These are phyloP conservation scores for Sebastes vulpes DNA, from an alignment of 2,797 vertebrate genomes.

Conservation along the genomic window DNA sequence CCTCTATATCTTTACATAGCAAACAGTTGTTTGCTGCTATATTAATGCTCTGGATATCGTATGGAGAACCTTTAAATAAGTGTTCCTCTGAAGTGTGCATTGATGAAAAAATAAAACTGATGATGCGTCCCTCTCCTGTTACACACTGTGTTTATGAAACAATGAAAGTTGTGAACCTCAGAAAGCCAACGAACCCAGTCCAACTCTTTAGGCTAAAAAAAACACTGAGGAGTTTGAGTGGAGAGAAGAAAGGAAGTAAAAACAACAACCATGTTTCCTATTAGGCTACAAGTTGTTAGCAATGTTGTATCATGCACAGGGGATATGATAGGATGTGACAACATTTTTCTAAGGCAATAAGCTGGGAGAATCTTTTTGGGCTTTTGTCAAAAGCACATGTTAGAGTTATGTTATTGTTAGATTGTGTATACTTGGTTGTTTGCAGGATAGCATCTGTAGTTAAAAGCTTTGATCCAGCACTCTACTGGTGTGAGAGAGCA, in stretches of 20 bases:
- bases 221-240: neutral
- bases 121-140: conserved; percentile 3
- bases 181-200: neutral
- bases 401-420: neutral
- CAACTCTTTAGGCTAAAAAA: conserved; percentile 15
- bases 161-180: conserved; percentile 14
- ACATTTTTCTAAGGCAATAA: neutral
- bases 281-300: neutral
- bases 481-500: neutral
- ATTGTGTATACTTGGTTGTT: neutral
- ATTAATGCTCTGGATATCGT: no score
- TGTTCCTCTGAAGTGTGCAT: neutral
- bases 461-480: neutral
- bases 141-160: conserved; percentile 24
- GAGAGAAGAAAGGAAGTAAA: neutral
- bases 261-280: neutral
- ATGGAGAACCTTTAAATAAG: neutral
- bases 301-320: neutral
- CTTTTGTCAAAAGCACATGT: neutral
- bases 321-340: neutral
- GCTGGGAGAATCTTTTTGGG: neutral
- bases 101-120: neutral
- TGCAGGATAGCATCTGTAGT: neutral
- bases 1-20: no score
- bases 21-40: no score